Base-by-base conservation (phyloP, 2,113 vertebrate species). In the Chroicocephalus ridibundus region DNA sequence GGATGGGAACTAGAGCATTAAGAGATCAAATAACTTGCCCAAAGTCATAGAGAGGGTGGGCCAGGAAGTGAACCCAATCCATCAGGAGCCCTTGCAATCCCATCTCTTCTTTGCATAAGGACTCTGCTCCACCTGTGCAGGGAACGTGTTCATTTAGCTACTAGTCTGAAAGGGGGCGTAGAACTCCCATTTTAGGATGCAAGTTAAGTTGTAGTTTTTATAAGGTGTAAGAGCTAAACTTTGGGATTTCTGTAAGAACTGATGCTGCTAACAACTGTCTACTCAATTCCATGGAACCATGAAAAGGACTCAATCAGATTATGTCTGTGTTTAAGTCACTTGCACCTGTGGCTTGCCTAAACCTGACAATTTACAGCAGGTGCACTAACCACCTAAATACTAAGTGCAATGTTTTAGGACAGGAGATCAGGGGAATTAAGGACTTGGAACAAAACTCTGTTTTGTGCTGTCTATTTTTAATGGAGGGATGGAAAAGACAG, bases 11-110 rank as follows among this genome's bases (percentile, higher is more conserved):
- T 81, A 80, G 87, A 93, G 66, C 86, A 94, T 91, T 95, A 95
- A 90, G 89, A 94, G 94, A 90, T 95, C 94, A 91, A 96, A 85
- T 95, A 89, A 86, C 89, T 78, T 90, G 57, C 40, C 54, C 69
- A 79, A 66, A 94, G 38, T 82, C 69, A 47, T 29, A 26, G 38
- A 55, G 64, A 72, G 40, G 69, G 69, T 93, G 95, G 77, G 65
- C 38, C 85, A 95, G 94, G 92, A 95, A 93, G 47, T 90, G 32
- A 94, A 94, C 64, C 29, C 29, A 94, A 91, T 93, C 82, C 82
- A 47, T 93, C 79, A 91, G 1, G 9, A 74, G 29, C 68, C 38
- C 51, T 91, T 82, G 51, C 86, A 96, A 61, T 93, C 38, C 84
- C 84, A 47, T 91, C 78, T 93, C 84, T 82, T 91, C 77, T 83